Evolutionary conservation across 2,797 vertebrate genomes (phyloP).

Genomic region (Neomorphus geoffroyi): DNA sequence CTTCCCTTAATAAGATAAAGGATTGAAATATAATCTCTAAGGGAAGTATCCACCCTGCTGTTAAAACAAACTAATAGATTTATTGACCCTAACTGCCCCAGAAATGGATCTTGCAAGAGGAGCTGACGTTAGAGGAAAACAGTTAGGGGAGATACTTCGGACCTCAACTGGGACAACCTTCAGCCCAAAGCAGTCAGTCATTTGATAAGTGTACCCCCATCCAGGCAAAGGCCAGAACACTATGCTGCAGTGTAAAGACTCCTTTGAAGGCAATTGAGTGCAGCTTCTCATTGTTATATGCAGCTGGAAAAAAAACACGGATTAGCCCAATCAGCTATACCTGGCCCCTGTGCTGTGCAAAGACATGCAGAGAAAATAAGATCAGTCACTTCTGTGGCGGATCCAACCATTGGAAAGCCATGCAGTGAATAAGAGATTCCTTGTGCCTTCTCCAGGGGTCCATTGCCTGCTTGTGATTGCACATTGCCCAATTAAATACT

Average conservation of each 20-base stretch:
- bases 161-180: background rate
- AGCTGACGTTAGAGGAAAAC: background rate
- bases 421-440: background rate
- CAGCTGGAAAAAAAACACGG: background rate
- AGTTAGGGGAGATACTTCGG: background rate
- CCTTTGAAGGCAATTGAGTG: background rate
- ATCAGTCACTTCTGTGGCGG: background rate
- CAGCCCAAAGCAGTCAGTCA: background rate
- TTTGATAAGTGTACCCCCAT: background rate
- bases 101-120: background rate
- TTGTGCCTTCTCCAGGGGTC: background rate
- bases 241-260: fast-evolving
- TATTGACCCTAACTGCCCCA: background rate
- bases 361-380: background rate
- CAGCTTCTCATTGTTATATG: fast-evolving
- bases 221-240: background rate
- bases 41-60: slow-evolving; percentile 7
- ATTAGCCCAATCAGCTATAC: fast-evolving
- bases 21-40: background rate
- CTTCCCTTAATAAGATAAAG: slow-evolving; percentile 59
- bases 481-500: background rate
- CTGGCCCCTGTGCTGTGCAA: background rate
- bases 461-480: background rate
- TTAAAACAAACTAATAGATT: slow-evolving; percentile 12
- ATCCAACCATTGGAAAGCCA: background rate